These are phyloP conservation scores for Piscicola geometra DNA, from an alignment of 2,888 invertebrate species.

Conservation along the genomic window DNA sequence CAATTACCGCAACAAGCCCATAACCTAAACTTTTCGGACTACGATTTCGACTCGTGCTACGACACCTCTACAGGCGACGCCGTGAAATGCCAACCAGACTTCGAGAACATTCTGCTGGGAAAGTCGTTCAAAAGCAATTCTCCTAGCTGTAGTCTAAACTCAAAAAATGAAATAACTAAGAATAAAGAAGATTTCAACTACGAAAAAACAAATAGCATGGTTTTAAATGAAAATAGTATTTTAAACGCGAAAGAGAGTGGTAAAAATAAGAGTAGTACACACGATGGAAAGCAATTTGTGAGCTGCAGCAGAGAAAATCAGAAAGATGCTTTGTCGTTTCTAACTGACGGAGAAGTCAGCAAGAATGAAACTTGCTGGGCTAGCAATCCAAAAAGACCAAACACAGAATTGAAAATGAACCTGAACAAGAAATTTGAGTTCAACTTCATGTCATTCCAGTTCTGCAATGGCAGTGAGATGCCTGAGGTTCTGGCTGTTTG, in stretches of 20 bases:
- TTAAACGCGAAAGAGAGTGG: neutral
- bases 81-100: conserved; percentile 21
- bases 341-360: conserved; percentile 18
- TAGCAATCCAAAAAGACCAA: neutral
- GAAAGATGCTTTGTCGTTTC: neutral
- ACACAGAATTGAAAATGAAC: conserved; percentile 18
- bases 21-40: neutral
- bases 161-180: neutral
- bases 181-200: too few species aligned
- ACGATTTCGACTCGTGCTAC: conserved; percentile 18
- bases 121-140: neutral
- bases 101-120: conserved; percentile 1
- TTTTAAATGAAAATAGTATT: neutral
- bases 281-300: neutral
- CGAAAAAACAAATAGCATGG: neutral
- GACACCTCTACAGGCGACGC: conserved; percentile 14
- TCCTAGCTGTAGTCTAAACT: neutral
- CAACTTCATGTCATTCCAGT: conserved; percentile 25
- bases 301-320: conserved; percentile 14
- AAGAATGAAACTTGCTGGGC: conserved; percentile 23
- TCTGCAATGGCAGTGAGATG: conserved; percentile 14
- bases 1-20: too few species aligned
- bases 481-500: conserved; percentile 26
- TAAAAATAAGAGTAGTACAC: neutral
- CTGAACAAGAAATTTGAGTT: conserved; percentile 25